phyloP scores from a whole-genome alignment of 2,797 vertebrate species.

The Poecilia gillii region DNA sequence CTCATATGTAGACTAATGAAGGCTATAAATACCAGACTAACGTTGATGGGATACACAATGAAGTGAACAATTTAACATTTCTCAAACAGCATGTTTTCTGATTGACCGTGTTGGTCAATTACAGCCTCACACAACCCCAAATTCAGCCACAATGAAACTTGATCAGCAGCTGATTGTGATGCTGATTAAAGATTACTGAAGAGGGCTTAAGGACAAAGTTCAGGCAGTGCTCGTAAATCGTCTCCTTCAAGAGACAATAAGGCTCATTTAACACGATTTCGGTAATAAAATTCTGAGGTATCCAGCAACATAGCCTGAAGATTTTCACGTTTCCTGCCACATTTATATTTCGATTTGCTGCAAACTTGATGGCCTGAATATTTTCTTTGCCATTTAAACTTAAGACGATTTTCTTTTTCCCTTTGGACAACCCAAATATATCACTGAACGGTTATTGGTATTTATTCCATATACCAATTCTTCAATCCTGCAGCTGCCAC shows the following conservation, averaged over 20 bases:
- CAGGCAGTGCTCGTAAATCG: not conserved
- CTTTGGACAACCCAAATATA: not conserved
- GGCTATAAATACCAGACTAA: not conserved
- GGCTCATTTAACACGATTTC: not conserved
- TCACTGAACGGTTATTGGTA: not conserved
- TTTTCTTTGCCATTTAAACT: not conserved
- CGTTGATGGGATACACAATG: not conserved
- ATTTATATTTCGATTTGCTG: not conserved
- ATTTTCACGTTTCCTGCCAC: not conserved
- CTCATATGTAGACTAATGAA: not conserved
- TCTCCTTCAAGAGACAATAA: not conserved
- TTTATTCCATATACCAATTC: not conserved
- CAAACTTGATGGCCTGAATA: not conserved
- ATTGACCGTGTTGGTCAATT: not conserved
- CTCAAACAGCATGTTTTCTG: not conserved
- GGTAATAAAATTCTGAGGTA: not conserved
- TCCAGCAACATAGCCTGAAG: not conserved
- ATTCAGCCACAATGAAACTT: slow-evolving; percentile 20
- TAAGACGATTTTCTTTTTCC: not conserved
- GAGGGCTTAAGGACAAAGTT: not conserved
- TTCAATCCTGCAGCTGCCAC: slow-evolving; percentile 5
- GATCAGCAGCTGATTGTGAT: slow-evolving; percentile 10
- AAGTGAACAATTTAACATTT: not conserved
- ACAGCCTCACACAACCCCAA: not conserved
- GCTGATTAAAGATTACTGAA: slow-evolving; percentile 15